Evolutionary conservation across 1,140 invertebrate genomes (phyloP), one percentile per base, ranked within the genome.

Genomic region (Panulirus ornatus): DNA sequence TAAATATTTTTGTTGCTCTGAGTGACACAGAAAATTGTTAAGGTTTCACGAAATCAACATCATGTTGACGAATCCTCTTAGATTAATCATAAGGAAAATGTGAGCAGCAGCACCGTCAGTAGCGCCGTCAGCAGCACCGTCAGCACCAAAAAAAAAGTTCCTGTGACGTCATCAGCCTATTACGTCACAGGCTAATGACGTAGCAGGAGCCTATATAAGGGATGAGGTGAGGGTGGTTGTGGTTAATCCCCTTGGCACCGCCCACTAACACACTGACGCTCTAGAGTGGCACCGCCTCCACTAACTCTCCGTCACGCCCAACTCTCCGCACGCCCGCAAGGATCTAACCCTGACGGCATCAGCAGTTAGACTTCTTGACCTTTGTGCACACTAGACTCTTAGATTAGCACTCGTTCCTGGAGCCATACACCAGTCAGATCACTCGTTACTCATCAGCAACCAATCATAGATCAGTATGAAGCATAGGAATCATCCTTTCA

Each of bases 261-360:
- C 73, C 54, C 75, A 88, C 85, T 88, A 88, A 88, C 75, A 70
- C 85, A 79, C 76, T 88, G 75, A 88, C 70, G 85, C 85, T 88
- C 36, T 87, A 87, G 84, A 88, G 85, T 78, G 85, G 85, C 85
- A 88, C 85, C 85, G 85, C 85, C 70, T 54, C 84, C 54, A 88
- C 85, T 88, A 88, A 88, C 83, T 51, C 66, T 84, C 83, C 82
- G 82, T 34, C 58, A 84, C 58, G 82, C 82, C 82, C 40, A 84
- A 44, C 19, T 84, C 14, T 84, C 42, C 40, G 83, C 83, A 84
- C 83, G 70, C 83, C 83, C 70, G 51, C 54, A 40, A n/a, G 42
- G 47, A 63, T 51, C 78, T 81, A 79, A 79, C 76, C 42, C 63
- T 42, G 22, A 51, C 40, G 42, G 83, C 70, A 75, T n/a, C 63